Evolutionary conservation across 2,797 vertebrate species (phyloP).

Genomic region (Coluber constrictor): DNA sequence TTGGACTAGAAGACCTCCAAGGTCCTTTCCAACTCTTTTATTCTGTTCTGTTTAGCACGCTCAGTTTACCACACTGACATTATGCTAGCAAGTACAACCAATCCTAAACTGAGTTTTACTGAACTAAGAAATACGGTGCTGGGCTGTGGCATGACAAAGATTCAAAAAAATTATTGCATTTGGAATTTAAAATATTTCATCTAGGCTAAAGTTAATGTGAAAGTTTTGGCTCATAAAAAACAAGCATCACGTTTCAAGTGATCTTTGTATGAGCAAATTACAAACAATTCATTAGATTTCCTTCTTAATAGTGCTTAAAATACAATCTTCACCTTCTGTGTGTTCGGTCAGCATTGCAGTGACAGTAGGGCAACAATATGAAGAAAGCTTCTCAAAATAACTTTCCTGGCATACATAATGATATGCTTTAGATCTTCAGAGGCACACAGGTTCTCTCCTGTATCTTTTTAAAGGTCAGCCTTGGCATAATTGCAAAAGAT

Average conservation of each 20-base stretch:
- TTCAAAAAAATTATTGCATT: neutral
- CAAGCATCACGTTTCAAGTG: neutral
- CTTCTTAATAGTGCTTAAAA: neutral
- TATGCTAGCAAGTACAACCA: neutral
- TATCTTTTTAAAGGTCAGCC: neutral
- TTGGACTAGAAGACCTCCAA: neutral
- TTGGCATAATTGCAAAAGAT: neutral
- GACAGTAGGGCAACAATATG: neutral
- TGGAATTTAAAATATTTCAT: neutral
- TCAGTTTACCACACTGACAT: neutral
- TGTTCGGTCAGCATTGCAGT: neutral
- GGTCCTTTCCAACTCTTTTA: neutral
- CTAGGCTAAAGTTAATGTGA: neutral
- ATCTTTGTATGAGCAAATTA: conserved; percentile 8
- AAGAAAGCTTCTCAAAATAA: neutral
- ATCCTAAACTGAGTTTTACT: neutral
- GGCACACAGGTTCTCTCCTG: neutral
- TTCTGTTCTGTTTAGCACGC: neutral
- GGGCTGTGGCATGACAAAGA: neutral
- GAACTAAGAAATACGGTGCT: neutral
- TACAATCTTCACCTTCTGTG: neutral
- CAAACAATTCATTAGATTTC: conserved; percentile 22
- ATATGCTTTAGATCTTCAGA: neutral
- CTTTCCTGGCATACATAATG: neutral
- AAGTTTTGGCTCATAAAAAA: neutral